A percentile compares a stretch with the other conserved stretches of the same genome.
Evolutionary conservation across 2,113 vertebrate genomes (phyloP).

Genomic region (Ictidomys tridecemlineatus): DNA sequence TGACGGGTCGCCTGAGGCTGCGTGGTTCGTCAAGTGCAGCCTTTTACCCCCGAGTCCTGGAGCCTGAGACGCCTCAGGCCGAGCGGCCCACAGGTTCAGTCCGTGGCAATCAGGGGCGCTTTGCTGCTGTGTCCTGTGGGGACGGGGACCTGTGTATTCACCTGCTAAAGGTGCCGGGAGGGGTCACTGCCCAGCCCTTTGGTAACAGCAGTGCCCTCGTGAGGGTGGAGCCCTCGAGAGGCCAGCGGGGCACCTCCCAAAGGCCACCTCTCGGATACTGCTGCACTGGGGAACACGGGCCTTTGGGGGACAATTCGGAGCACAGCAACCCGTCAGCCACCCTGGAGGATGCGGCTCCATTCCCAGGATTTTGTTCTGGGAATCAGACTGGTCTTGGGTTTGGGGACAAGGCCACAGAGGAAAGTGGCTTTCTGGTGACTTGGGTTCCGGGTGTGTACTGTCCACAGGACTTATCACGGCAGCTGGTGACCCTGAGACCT

Average conservation of each 20-base stretch:
- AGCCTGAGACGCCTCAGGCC: neutral
- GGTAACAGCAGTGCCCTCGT: no score
- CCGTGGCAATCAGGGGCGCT: neutral
- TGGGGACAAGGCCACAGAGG: neutral
- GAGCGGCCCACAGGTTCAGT: neutral
- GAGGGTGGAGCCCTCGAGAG: neutral
- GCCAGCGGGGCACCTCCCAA: no score
- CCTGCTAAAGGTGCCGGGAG: neutral
- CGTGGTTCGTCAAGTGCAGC: neutral
- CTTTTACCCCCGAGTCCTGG: neutral
- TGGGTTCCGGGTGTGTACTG: no score
- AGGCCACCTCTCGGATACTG: no score
- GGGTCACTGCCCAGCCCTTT: neutral
- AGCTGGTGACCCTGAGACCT: no score
- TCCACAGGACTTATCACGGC: neutral
- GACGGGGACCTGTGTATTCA: neutral
- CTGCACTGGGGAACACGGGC: no score
- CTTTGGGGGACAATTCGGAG: no score
- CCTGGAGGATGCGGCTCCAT: neutral
- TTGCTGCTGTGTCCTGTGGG: neutral
- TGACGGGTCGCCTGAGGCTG: neutral
- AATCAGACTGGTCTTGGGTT: neutral
- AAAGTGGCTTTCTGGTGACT: neutral
- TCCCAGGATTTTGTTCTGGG: neutral
- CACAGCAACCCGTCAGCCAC: no score